Evolutionary conservation across 2,797 vertebrate genomes (phyloP).

Genomic region (Crocidura indochinensis): DNA sequence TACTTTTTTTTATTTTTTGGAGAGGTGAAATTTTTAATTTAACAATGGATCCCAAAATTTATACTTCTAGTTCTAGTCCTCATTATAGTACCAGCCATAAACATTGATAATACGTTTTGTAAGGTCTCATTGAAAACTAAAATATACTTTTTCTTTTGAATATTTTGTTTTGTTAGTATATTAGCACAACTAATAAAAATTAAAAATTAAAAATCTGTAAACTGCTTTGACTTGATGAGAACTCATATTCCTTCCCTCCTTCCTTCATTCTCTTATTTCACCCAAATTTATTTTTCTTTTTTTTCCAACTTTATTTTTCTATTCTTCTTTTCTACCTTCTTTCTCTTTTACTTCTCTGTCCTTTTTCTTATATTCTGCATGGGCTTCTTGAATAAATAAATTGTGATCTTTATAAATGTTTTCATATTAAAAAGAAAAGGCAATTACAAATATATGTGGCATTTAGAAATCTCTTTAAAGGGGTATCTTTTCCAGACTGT

Average conservation of each 20-base stretch:
- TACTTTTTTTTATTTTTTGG: background rate
- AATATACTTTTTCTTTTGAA: conserved; percentile 28
- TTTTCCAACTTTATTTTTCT: background rate
- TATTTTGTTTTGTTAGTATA: background rate
- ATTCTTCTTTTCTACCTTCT: background rate
- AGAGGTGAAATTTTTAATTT: background rate
- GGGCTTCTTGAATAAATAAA: conserved; percentile 3
- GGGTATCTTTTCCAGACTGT: conserved; percentile 3
- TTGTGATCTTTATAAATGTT: conserved; percentile 3
- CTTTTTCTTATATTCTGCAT: background rate
- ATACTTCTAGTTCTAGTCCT: background rate
- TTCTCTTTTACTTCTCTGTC: background rate
- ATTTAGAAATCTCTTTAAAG: conserved; percentile 49
- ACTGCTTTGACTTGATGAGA: background rate
- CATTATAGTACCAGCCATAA: no score
- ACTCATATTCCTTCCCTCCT: background rate
- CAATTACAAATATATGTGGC: background rate
- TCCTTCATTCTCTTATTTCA: background rate
- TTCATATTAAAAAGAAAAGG: background rate
- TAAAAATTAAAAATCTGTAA: conserved; percentile 19
- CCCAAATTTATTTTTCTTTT: background rate
- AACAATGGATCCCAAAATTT: background rate
- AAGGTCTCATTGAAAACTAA: conserved; percentile 7
- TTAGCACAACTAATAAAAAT: conserved; percentile 6
- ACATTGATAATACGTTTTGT: background rate